Percentiles rank a stretch among this genome's conserved stretches.
phyloP scores from a whole-genome alignment of 1,140 invertebrate species.

The Onthophagus taurus region DNA sequence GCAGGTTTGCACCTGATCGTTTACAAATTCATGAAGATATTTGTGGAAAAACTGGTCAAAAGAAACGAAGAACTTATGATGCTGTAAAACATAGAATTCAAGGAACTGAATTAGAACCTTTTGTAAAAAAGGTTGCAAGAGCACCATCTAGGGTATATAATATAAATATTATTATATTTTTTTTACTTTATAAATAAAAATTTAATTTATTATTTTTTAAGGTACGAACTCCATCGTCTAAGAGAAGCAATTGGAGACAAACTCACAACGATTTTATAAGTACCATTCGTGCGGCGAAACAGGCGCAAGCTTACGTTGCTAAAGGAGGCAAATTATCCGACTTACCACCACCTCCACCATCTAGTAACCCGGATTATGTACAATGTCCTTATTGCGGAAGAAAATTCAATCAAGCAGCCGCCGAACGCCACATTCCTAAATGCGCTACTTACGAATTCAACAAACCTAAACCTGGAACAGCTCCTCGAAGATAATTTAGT shows the following conservation, averaged over 20 bases:
- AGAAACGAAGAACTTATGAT: slow-evolving; percentile 82
- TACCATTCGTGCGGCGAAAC: slow-evolving; percentile 81
- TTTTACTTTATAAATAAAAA: too few relatives aligned
- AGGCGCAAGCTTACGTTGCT: slow-evolving; percentile 73
- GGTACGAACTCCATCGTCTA: slow-evolving; percentile 26
- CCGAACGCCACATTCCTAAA: slow-evolving; percentile 88
- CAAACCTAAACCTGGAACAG: slow-evolving; percentile 48
- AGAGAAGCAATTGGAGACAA: slow-evolving; percentile 76
- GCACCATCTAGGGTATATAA: slow-evolving; percentile 25
- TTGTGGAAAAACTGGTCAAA: slow-evolving; percentile 61
- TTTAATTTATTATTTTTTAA: slow-evolving; percentile 5
- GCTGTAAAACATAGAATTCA: slow-evolving; percentile 69
- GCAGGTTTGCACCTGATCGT: slow-evolving; percentile 70
- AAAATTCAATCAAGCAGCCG: slow-evolving; percentile 77
- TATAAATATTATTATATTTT: too few relatives aligned
- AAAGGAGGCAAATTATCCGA: slow-evolving; percentile 78
- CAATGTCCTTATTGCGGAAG: slow-evolving; percentile 84
- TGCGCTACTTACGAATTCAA: slow-evolving; percentile 78
- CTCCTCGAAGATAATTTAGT: not conserved
- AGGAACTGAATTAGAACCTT: slow-evolving; percentile 82
- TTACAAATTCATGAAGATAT: slow-evolving; percentile 73
- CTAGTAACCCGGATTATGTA: slow-evolving; percentile 81
- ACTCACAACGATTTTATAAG: slow-evolving; percentile 90
- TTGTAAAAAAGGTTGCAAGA: slow-evolving; percentile 32
- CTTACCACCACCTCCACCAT: slow-evolving; percentile 80